Evolutionary conservation across 2,113 vertebrate species (phyloP).

Genomic region (Egretta garzetta): DNA sequence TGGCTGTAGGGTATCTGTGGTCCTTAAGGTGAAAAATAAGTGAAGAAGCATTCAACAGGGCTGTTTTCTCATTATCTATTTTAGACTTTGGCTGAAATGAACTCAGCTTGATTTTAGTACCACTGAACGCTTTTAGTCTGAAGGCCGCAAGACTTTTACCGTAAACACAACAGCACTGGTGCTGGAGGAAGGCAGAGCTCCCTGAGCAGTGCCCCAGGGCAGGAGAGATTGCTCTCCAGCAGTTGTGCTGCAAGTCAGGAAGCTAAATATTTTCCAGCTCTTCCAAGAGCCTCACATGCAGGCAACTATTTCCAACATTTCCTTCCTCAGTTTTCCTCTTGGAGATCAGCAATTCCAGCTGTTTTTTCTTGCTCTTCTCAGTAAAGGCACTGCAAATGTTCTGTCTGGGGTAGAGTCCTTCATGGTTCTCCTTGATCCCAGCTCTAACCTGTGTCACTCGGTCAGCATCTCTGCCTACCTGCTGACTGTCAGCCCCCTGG

Average conservation of each 20-base stretch:
- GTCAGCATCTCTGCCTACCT: neutral
- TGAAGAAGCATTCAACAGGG: neutral
- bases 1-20: neutral
- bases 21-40: neutral
- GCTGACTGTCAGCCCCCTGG: neutral
- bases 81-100: neutral
- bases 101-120: neutral
- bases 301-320: neutral
- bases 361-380: neutral
- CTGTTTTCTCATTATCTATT: neutral
- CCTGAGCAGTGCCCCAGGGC: neutral
- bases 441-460: neutral
- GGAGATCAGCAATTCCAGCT: neutral
- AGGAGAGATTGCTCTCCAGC: neutral
- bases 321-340: neutral
- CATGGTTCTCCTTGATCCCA: neutral
- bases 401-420: neutral
- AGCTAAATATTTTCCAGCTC: neutral
- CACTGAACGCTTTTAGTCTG: neutral
- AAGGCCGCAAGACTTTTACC: neutral
- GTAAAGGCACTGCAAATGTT: neutral
- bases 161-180: too few relatives aligned
- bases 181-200: neutral
- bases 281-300: neutral
- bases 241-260: neutral